Evolutionary conservation across 2,888 invertebrate genomes (phyloP).

Genomic region (Griposia aprilina): DNA sequence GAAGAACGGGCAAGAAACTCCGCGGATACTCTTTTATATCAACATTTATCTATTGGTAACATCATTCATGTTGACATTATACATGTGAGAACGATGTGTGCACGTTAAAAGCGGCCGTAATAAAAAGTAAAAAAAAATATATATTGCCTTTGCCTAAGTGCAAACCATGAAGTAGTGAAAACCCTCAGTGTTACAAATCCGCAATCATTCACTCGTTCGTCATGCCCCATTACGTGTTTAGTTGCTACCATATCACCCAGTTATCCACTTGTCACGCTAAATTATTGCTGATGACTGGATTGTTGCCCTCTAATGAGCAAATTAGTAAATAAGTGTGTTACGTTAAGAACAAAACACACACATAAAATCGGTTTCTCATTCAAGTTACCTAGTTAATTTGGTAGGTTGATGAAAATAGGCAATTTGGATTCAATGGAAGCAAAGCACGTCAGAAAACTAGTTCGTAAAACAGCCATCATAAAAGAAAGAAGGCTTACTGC

Average conservation of each 20-base stretch:
- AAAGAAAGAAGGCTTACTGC: neutral
- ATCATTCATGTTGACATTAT: neutral
- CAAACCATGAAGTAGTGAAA: neutral
- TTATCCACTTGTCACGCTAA: conserved; percentile 56
- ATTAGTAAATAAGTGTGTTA: conserved; percentile 21
- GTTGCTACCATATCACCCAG: conserved; percentile 33
- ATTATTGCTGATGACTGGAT: conserved; percentile 34
- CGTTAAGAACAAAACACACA: neutral
- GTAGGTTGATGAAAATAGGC: neutral
- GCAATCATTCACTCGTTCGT: conserved; percentile 25
- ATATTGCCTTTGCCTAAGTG: neutral
- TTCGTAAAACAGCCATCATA: neutral
- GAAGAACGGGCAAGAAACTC: neutral
- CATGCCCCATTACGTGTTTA: conserved; percentile 34
- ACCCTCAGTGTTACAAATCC: neutral
- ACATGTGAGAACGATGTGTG: neutral
- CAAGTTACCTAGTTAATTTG: neutral
- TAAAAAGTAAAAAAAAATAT: neutral
- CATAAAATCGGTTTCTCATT: neutral
- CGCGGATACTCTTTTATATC: neutral
- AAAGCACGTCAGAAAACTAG: neutral
- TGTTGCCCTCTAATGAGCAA: conserved; percentile 25
- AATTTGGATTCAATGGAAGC: neutral
- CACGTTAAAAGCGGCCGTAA: neutral
- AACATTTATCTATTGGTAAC: neutral